Percentiles rank a stretch among this genome's conserved stretches.
Conservation (phyloP, 2,113 vertebrate species). For the Dasyornis broadbenti region DNA sequence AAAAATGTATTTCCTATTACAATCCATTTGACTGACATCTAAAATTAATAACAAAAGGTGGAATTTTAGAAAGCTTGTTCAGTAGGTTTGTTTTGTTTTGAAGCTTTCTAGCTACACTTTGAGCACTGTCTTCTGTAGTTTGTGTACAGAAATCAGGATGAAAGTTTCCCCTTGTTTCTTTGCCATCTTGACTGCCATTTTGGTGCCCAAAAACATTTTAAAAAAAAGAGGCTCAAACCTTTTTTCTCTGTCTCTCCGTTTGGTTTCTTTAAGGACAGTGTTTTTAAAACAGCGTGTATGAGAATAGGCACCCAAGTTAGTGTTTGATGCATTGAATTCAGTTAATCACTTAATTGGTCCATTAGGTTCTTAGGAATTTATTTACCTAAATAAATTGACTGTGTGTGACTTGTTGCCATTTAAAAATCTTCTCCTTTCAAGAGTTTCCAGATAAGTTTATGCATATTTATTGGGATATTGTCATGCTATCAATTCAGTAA, state of each 20-base stretch:
- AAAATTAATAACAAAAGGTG: not conserved
- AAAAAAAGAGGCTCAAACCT: not conserved
- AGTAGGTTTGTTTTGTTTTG: not conserved
- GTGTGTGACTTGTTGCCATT: not conserved
- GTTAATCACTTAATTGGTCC: not conserved
- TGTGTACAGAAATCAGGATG: not conserved
- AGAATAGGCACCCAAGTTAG: not conserved
- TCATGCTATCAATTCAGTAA: not conserved
- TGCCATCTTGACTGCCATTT: not conserved
- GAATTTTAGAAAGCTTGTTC: not conserved
- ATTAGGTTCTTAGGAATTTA: not conserved
- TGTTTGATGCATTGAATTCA: not conserved
- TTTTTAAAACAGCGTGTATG: not conserved
- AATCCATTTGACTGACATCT: not conserved
- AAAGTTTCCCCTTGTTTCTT: not conserved
- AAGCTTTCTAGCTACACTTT: not conserved
- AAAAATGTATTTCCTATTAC: not conserved
- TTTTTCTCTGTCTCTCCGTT: fast-evolving
- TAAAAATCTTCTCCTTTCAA: not conserved
- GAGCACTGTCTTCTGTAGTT: not conserved
- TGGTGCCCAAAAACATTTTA: not conserved
- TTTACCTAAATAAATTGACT: not conserved
- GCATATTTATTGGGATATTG: not conserved
- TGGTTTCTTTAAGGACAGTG: not conserved
- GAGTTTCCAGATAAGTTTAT: not conserved